Evolutionary conservation across 1,140 invertebrate species (phyloP), one percentile per base, ranked within the genome.

Genomic region (Helicorthomorpha holstii): DNA sequence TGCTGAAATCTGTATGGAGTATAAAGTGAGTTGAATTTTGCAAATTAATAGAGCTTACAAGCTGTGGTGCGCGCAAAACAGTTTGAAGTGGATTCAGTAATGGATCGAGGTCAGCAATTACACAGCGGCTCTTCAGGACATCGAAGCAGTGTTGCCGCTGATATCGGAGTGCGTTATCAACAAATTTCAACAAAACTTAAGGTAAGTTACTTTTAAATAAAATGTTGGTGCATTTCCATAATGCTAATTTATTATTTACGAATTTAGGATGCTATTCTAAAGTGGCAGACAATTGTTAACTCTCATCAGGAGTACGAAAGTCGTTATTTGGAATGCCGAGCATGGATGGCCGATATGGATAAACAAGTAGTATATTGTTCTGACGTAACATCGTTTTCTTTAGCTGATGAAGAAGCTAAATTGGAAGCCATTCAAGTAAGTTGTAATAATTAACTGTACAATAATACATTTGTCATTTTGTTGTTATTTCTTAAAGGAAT

Each of bases 241-340:
- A 49, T 42, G 1, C 12, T 44, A 51, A 7, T 26, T 52, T 2
- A 34, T 25, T 38, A 14, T 38, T 56, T 41, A 26, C 48, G 16
- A 34, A 56, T 60, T 3, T 54, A 75, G 70, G 90, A 95, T 62
- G 66, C 92, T 21, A 83, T 85, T 47, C 77, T 78, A 45, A 81
- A 84, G 52, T 95, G 92, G 92, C 85, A 92, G 58, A 82, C 86
- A 58, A 93, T 91, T 67, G 89, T 92, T 0, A 77, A 76, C 29
- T 82, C 80, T 38, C 90, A 95, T 64, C 81, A 91, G 68, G 83
- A 90, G 56, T 93, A 93, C 63, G 78, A 87, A 21, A 81, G 77
- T 54, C 78, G 82, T 55, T 72, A 89, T 4, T 72, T 78, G 0
- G 83, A 90, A 60, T 90, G 83, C 58, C 75, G 74, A 4, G 74